Conservation (phyloP, 2,888 invertebrate genomes). For the Heliconius hortense region DNA sequence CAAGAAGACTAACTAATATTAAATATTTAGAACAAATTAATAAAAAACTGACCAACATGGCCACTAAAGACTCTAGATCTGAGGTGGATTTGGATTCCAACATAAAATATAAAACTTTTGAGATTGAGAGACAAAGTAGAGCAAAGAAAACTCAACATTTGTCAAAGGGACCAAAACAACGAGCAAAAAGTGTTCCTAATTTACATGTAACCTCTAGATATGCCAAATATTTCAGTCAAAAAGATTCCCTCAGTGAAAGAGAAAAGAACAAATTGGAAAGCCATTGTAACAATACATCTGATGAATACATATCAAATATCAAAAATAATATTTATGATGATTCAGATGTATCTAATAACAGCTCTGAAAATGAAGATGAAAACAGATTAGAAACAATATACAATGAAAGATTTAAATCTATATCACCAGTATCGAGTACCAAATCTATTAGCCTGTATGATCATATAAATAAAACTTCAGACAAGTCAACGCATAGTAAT, state of each 20-base stretch:
- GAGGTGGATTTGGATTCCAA: constrained; percentile 58
- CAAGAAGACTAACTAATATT: constrained; percentile 83
- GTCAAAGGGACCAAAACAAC: constrained; percentile 53
- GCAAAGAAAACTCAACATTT: constrained; percentile 51
- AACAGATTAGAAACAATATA: constrained; percentile 72
- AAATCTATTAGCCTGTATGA: constrained; percentile 19
- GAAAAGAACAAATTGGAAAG: constrained; percentile 49
- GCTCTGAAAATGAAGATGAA: constrained; percentile 55
- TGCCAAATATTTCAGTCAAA: constrained; percentile 78
- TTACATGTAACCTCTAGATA: constrained; percentile 75
- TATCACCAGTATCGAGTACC: constrained; percentile 49
- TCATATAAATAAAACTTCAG: constrained; percentile 16
- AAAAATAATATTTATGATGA: constrained; percentile 45
- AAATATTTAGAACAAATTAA: constrained; percentile 90
- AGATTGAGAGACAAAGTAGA: constrained; percentile 70
- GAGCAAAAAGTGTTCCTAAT: constrained; percentile 79
- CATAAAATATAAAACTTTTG: constrained; percentile 70
- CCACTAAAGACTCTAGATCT: constrained; percentile 58
- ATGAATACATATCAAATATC: constrained; percentile 39
- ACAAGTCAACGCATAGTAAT: constrained; percentile 30
- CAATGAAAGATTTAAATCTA: constrained; percentile 63
- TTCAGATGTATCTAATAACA: constrained; percentile 43
- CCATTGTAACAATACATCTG: constrained; percentile 37
- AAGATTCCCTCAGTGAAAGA: constrained; percentile 65
- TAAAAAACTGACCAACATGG: constrained; percentile 71